Conservation (phyloP, 1,140 invertebrate genomes). For the Drosophila pandora region DNA sequence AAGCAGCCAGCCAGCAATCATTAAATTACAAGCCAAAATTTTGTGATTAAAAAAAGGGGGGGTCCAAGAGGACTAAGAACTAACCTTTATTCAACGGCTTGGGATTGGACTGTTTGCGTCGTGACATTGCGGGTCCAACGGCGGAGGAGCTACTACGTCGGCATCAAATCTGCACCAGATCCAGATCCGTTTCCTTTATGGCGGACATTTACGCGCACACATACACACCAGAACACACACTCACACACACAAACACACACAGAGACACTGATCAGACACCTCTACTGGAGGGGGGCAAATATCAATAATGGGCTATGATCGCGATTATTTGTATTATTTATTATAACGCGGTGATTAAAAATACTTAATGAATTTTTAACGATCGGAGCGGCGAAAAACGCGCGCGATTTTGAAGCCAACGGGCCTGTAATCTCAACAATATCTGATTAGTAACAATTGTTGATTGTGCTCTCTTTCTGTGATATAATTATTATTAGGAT, state of each 20-base stretch:
- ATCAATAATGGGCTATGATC: slow-evolving; percentile 38
- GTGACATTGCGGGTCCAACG: slow-evolving; percentile 84
- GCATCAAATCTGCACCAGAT: slow-evolving; percentile 55
- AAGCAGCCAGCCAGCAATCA: neutral
- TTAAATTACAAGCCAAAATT: neutral
- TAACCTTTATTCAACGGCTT: slow-evolving; percentile 85
- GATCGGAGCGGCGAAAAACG: slow-evolving; percentile 57
- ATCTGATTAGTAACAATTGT: neutral
- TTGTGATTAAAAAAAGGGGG: neutral
- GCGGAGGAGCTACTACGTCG: slow-evolving; percentile 52
- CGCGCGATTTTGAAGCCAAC: slow-evolving; percentile 41
- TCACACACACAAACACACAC: slow-evolving; percentile 21
- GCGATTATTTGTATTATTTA: slow-evolving; percentile 49
- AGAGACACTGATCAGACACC: slow-evolving; percentile 3
- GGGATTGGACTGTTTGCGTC: slow-evolving; percentile 85
- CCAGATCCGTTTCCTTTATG: slow-evolving; percentile 23
- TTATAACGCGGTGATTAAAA: slow-evolving; percentile 52
- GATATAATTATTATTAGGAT: neutral
- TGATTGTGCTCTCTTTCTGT: neutral
- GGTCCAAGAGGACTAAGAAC: neutral
- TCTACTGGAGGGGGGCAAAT: slow-evolving; percentile 16
- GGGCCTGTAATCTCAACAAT: neutral
- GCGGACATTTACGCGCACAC: slow-evolving; percentile 53
- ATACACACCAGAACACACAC: slow-evolving; percentile 1
- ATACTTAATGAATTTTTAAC: slow-evolving; percentile 71